phyloP scores from a whole-genome alignment of 2,113 vertebrate genomes.

The Lophotis ruficrista region DNA sequence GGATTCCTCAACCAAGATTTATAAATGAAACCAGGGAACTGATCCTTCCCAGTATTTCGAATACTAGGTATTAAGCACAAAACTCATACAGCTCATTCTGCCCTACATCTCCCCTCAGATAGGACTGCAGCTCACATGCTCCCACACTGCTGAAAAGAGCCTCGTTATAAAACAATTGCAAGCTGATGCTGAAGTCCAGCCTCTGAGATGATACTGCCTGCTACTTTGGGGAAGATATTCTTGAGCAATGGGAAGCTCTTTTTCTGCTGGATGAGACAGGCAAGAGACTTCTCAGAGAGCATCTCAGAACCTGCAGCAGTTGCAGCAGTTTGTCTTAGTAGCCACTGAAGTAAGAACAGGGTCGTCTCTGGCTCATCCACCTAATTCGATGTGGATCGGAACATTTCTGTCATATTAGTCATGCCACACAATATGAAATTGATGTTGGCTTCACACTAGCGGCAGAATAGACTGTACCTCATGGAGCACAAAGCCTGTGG shows the following conservation, averaged over 20 bases:
- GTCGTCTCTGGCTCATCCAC: background rate
- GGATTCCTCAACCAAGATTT: background rate
- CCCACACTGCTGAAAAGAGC: background rate
- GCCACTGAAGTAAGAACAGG: background rate
- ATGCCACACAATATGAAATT: background rate
- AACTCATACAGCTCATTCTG: background rate
- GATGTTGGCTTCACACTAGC: background rate
- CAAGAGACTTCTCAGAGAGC: background rate
- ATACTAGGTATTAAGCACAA: background rate
- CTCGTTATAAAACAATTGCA: background rate
- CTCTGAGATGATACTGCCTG: background rate
- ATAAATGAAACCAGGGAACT: background rate
- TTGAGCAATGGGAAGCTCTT: background rate
- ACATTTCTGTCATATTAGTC: background rate
- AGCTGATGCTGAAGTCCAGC: background rate
- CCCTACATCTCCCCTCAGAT: background rate
- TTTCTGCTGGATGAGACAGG: background rate
- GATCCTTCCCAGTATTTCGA: background rate
- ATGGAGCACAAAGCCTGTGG: background rate
- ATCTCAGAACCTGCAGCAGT: background rate
- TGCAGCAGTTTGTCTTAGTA: background rate
- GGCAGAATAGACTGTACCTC: background rate
- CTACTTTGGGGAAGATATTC: background rate
- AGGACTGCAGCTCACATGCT: background rate
- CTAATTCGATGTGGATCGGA: background rate